Evolutionary conservation across 2,888 invertebrate genomes (phyloP), one percentile per base, ranked within the genome.

Genomic region (Ellobium chinense): DNA sequence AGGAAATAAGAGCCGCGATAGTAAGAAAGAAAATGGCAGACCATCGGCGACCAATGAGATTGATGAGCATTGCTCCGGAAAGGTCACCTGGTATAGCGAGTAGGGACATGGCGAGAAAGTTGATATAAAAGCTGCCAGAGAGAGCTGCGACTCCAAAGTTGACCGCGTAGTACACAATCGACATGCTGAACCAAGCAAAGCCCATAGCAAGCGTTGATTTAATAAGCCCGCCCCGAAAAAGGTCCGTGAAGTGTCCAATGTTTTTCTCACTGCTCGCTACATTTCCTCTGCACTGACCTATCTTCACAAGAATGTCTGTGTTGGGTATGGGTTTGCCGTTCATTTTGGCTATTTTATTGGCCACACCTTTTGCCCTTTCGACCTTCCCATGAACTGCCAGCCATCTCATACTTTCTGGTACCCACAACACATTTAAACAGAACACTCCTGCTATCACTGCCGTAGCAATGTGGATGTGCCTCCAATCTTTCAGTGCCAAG

Each of bases 111-210:
- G 93, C 84, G 4, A 93, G 91, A 79, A 94, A 93, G 84, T 93
- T 93, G 5, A 93, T 83, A 87, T 94, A 94, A 4, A 93, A 90
- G 82, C 94, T 92, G 9, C 92, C 90, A 39, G 91, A 91, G 56
- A 94, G 88, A 62, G 91, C 91, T 1, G 93, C 93, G 2, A 93
- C 85, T 34, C 91, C 90, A 65, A 90, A 91, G 31, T 92, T 88
- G 39, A 94, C 88, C 1, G 93, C 92, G 82, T 93, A 93, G 84
- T 93, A 93, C 7, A 92, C 92, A 34, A 93, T 85, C 14, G 94
- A 91, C 18, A 92, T 91, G 37, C 92, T 91, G 78, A 94, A 93
- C 94, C 94, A 94, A 86, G 3, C 84, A 85, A 56, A 74, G 21
- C n/a, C 24, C 9, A n/a, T 62, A n/a, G 62, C 29, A 46, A 46